A percentile compares a stretch with the other conserved stretches of the same genome.
phyloP scores from a whole-genome alignment of 2,888 invertebrate genomes.

The Sepioteuthis lessoniana region DNA sequence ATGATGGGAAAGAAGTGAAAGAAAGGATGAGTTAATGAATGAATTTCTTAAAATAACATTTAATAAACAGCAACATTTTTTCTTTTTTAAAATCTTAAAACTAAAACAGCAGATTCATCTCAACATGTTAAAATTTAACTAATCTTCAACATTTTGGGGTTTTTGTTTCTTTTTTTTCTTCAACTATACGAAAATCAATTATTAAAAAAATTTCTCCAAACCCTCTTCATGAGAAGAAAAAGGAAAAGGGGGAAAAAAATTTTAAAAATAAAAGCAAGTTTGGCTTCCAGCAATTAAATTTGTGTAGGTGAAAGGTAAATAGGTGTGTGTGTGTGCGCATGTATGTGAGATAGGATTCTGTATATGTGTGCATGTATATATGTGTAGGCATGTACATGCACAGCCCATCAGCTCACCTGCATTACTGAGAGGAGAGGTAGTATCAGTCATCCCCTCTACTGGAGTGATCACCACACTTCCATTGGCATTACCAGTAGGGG shows the following conservation, averaged over 20 bases:
- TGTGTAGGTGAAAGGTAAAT: not conserved
- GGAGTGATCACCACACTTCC: not conserved
- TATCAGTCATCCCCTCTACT: not conserved
- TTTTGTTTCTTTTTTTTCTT: not conserved
- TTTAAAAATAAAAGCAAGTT: not conserved
- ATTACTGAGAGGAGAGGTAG: not conserved
- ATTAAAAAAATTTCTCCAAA: no score
- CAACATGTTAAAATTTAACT: not conserved
- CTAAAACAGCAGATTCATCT: not conserved
- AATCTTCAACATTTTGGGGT: not conserved
- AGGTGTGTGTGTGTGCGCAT: not conserved
- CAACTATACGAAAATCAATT: no score
- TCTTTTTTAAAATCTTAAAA: not conserved
- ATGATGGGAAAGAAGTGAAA: no score
- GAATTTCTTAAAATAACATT: no score
- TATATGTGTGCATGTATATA: slow-evolving; percentile 4
- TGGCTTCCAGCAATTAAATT: not conserved
- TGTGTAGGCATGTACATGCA: slow-evolving; percentile 8
- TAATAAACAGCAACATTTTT: no score
- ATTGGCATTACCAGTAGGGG: not conserved
- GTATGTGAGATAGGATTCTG: not conserved
- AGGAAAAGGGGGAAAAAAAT: no score
- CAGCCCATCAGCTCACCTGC: not conserved
- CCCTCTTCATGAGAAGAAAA: no score
- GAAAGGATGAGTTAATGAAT: no score